Conservation (phyloP, 1,140 invertebrate species). For the Papilio helenus region DNA sequence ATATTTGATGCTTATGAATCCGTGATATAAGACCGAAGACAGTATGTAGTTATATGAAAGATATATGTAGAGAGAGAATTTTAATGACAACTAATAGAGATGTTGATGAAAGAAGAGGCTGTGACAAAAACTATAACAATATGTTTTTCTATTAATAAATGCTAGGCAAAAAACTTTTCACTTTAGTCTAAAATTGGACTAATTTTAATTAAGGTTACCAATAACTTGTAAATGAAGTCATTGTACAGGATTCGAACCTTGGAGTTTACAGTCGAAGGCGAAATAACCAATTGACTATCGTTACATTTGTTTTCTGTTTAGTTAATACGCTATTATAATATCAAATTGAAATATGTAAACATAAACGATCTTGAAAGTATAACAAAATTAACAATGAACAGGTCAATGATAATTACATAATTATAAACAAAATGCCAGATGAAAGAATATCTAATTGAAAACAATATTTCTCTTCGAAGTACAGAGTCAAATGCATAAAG, state of each 20-base stretch:
- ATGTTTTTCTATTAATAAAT: neutral
- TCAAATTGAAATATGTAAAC: conserved; percentile 7
- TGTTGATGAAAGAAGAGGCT: no score
- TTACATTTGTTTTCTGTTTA: neutral
- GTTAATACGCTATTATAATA: neutral
- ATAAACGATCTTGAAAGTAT: conserved; percentile 4
- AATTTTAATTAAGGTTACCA: no score
- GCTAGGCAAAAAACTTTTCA: no score
- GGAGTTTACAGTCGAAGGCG: neutral
- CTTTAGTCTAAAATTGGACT: neutral
- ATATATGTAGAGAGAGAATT: no score
- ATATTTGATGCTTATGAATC: neutral
- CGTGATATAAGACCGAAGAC: neutral
- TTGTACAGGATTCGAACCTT: neutral
- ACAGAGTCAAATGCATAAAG: neutral
- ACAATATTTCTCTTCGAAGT: neutral
- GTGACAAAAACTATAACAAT: neutral
- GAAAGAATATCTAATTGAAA: neutral
- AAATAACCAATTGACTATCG: neutral
- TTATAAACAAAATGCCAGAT: neutral
- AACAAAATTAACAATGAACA: neutral
- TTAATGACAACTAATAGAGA: no score
- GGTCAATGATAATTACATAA: neutral
- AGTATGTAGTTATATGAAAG: no score
- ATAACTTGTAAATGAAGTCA: neutral